Evolutionary conservation across 2,113 vertebrate species (phyloP).

Genomic region (Sigmodon hispidus): DNA sequence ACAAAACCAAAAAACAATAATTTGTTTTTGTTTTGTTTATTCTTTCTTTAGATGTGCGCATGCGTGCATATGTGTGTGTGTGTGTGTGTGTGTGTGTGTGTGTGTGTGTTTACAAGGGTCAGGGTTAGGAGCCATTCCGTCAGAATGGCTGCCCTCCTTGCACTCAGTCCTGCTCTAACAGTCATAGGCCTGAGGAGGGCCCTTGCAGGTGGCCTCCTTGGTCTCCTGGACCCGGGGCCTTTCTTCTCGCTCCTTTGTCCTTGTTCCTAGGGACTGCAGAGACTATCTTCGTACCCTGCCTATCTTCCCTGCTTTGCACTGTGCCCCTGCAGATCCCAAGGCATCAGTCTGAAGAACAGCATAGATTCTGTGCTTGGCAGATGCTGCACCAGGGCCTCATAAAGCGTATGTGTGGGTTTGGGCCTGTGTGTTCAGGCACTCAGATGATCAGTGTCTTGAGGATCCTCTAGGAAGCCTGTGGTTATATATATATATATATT

Average conservation of each 20-base stretch:
- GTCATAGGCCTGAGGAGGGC: fast-evolving
- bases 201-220: neutral
- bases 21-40: neutral
- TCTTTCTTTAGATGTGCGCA: neutral
- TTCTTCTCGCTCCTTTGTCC: neutral
- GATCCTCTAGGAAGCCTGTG: neutral
- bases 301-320: neutral
- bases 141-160: neutral
- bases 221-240: fast-evolving
- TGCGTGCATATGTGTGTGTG: neutral
- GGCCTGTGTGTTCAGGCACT: neutral
- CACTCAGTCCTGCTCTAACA: neutral
- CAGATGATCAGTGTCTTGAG: neutral
- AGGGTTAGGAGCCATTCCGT: no score
- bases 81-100: neutral
- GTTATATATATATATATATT: no score
- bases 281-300: neutral
- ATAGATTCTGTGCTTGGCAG: neutral
- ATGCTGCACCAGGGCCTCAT: neutral
- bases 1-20: neutral
- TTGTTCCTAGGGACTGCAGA: fast-evolving
- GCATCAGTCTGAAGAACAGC: neutral
- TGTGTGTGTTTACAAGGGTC: neutral
- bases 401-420: fast-evolving
- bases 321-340: no score